phyloP scores from a whole-genome alignment of 2,888 invertebrate species.

The Eucera pruinosa region DNA sequence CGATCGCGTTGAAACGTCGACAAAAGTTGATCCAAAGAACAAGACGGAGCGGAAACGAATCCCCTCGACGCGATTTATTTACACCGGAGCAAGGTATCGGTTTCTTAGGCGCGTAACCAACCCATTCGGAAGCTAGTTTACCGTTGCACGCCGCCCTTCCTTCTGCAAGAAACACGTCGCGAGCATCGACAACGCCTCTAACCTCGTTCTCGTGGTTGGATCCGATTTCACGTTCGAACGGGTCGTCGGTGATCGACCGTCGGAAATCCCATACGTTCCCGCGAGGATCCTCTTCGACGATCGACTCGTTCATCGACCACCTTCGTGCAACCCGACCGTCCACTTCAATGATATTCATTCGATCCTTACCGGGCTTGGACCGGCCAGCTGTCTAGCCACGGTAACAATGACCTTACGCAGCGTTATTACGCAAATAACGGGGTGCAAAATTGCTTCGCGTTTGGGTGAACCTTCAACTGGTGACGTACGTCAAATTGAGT shows the following conservation, averaged over 20 bases:
- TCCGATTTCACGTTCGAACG: slow-evolving; percentile 72
- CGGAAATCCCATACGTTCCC: slow-evolving; percentile 74
- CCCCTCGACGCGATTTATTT: slow-evolving; percentile 59
- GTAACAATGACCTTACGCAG: slow-evolving; percentile 57
- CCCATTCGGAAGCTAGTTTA: slow-evolving; percentile 71
- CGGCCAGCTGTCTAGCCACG: slow-evolving; percentile 25
- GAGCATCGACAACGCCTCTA: slow-evolving; percentile 49
- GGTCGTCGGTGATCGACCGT: slow-evolving; percentile 66
- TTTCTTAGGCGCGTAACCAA: slow-evolving; percentile 65
- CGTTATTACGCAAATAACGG: slow-evolving; percentile 33
- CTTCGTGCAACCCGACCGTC: slow-evolving; percentile 54
- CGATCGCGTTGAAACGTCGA: slow-evolving; percentile 24
- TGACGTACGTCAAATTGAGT: too few relatives aligned
- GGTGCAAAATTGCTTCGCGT: slow-evolving; percentile 31
- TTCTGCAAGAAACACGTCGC: slow-evolving; percentile 5
- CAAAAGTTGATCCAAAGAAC: slow-evolving; percentile 34
- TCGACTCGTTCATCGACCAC: slow-evolving; percentile 29
- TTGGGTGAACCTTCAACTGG: too few relatives aligned
- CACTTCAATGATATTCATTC: slow-evolving; percentile 52
- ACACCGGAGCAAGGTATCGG: slow-evolving; percentile 57
- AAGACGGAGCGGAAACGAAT: slow-evolving; percentile 32
- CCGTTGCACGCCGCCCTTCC: slow-evolving; percentile 56
- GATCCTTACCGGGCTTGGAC: slow-evolving; percentile 25
- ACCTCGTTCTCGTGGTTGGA: slow-evolving; percentile 66
- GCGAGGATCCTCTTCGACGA: slow-evolving; percentile 69